phyloP scores from a whole-genome alignment of 2,888 invertebrate genomes.

The Amaurobius ferox region DNA sequence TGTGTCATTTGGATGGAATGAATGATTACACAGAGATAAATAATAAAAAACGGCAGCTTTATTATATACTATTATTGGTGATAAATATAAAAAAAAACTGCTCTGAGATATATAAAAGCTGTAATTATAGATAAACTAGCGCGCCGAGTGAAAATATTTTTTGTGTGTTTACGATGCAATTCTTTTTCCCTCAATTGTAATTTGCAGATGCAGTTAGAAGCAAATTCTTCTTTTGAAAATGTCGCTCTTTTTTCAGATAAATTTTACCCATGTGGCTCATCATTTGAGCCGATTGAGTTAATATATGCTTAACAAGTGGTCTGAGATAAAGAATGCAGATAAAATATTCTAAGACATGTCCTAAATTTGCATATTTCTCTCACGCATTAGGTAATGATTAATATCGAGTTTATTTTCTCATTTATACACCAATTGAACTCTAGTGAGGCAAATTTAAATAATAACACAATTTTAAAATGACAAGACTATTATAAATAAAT shows the following conservation, averaged over 20 bases:
- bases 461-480: too few relatives aligned
- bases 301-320: neutral
- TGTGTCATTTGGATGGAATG: constrained; percentile 44
- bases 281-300: neutral
- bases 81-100: constrained; percentile 56
- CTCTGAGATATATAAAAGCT: constrained; percentile 30
- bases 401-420: too few relatives aligned
- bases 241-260: neutral
- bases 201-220: constrained; percentile 19
- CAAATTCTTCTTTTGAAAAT: neutral
- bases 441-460: too few relatives aligned
- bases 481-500: too few relatives aligned
- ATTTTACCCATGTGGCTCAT: neutral
- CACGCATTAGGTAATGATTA: too few relatives aligned
- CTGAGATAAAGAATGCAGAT: too few relatives aligned
- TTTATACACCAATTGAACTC: too few relatives aligned
- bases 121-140: constrained; percentile 62
- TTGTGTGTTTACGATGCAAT: constrained; percentile 18
- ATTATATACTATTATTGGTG: constrained; percentile 67
- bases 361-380: too few relatives aligned
- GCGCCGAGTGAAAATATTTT: constrained; percentile 29
- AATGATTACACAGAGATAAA: constrained; percentile 35
- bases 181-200: constrained; percentile 19
- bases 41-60: constrained; percentile 48
- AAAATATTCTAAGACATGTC: too few relatives aligned